These are phyloP conservation scores for Corydoras maculifer DNA, from an alignment of 2,113 vertebrate species.

Conservation along the genomic window DNA sequence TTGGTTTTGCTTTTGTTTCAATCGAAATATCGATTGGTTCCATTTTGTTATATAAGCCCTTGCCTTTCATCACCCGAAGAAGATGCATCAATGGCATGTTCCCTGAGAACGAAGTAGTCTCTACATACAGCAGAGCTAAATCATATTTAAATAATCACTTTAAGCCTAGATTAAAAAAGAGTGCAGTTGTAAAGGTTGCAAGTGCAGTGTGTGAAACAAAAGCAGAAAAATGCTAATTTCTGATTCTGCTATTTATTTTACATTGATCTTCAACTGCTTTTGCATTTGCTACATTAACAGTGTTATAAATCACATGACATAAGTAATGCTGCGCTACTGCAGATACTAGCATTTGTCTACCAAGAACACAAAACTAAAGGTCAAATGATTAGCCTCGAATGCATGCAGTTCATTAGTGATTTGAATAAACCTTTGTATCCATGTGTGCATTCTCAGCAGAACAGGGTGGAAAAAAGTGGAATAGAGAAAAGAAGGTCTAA, in stretches of 20 bases:
- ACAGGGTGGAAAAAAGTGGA: constrained; percentile 53
- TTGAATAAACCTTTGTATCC: constrained; percentile 62
- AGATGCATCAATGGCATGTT: neutral
- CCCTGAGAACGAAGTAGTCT: neutral
- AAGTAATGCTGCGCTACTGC: constrained; percentile 60
- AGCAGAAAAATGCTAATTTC: constrained; percentile 52
- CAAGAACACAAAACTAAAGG: constrained; percentile 59
- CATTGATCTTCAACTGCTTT: constrained; percentile 54
- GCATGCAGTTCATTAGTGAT: constrained; percentile 60
- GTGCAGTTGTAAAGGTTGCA: constrained; percentile 6
- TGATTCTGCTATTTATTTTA: constrained; percentile 55
- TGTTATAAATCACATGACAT: constrained; percentile 60
- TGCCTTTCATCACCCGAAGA: neutral
- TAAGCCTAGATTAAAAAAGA: neutral
- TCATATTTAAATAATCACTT: constrained; percentile 1
- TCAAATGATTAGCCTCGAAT: constrained; percentile 64
- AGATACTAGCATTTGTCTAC: constrained; percentile 51
- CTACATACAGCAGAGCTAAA: neutral
- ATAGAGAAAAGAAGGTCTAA: constrained; percentile 60
- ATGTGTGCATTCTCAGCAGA: constrained; percentile 64
- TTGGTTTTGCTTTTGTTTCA: too few relatives aligned
- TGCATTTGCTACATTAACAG: constrained; percentile 57
- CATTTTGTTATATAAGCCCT: too few relatives aligned
- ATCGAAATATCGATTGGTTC: too few relatives aligned
- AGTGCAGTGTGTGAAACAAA: constrained; percentile 42